Conservation (phyloP, 2,888 invertebrate species). For the Tridacna crocea region DNA sequence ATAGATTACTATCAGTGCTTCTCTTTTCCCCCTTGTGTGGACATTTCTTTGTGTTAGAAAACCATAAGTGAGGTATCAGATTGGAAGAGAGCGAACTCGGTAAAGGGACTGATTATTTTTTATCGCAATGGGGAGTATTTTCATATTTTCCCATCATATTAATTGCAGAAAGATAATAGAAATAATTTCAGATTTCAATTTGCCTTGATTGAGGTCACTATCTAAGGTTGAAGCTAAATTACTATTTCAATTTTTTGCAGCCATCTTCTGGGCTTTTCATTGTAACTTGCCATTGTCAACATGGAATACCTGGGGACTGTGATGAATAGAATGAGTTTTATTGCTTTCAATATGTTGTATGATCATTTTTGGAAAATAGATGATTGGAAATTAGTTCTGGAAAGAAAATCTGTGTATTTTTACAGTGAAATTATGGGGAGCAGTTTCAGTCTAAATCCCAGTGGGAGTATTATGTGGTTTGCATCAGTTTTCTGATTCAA, state of each 20-base stretch:
- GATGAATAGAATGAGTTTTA: slow-evolving; percentile 43
- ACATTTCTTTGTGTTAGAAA: no score
- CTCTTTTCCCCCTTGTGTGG: no score
- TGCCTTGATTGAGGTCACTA: slow-evolving; percentile 48
- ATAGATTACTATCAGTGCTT: no score
- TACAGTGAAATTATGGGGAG: slow-evolving; percentile 30
- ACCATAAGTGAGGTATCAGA: no score
- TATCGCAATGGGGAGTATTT: slow-evolving; percentile 18
- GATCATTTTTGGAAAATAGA: slow-evolving; percentile 29
- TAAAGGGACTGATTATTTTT: slow-evolving; percentile 5
- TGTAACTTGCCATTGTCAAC: slow-evolving; percentile 13
- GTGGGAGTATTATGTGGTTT: slow-evolving; percentile 52
- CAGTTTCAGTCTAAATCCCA: slow-evolving; percentile 19
- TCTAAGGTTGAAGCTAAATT: slow-evolving; percentile 34
- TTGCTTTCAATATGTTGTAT: slow-evolving; percentile 29
- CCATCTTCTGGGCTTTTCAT: slow-evolving; percentile 20
- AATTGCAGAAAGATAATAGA: slow-evolving; percentile 36
- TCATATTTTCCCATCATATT: slow-evolving; percentile 43
- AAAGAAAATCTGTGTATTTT: slow-evolving; percentile 33
- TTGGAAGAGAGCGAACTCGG: no score
- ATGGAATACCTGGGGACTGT: slow-evolving; percentile 37
- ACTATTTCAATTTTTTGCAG: slow-evolving; percentile 34
- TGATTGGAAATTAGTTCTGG: slow-evolving; percentile 39
- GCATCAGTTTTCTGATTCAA: slow-evolving; percentile 37
- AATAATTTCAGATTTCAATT: slow-evolving; percentile 37